Base-by-base conservation (phyloP, 2,113 vertebrate species). In the Cyprinodon brontotheroides region DNA sequence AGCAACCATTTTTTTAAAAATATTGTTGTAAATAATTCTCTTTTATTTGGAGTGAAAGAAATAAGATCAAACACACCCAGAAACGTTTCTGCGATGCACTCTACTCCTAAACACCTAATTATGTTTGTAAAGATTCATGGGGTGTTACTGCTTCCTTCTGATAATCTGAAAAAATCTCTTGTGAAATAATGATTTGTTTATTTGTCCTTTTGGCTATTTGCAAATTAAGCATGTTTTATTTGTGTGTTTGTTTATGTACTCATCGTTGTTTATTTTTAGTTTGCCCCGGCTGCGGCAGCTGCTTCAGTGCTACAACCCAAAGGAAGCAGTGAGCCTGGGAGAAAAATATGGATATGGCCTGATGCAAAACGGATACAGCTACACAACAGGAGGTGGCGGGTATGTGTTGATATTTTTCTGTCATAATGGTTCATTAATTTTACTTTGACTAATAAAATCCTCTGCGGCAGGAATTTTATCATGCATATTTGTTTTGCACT, bases 311-410 rank as follows among this genome's bases (percentile, higher is more conserved):
- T 98, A 98, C 6, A 84, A 96, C 64, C 88, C 96, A 17, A 87
- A 72, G 2, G 96, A 97, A 14, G 85, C 96, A 0, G 90, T 98
- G 48, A 94, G 93, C 75, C 93, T 98, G 57, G 97, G 97, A 69
- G 97, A 98, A 73, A 92, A 95, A 48, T 98, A 99, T 0, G 97
- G 97, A 38, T 98, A 97, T 0, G 93, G 95, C 41, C 90, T 98
- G 86, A 90, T 93, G 63, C 93, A 94, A 7, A 95, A 93, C 1
- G 96, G 97, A 74, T 99, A 99, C 87, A 98, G 96, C 91, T 99
- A 98, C 39, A 82, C 95, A 93, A 98, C 97, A 0, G 96, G 97
- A 14, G 96, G 97, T 85, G 96, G 94, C 84, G 97, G 97, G 97
- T 97, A 93, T 96, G 90, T 57, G 48, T 59, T 43, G 50, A 57